phyloP scores from a whole-genome alignment of 1,140 invertebrate species.

The Aphelinus atriplicis region DNA sequence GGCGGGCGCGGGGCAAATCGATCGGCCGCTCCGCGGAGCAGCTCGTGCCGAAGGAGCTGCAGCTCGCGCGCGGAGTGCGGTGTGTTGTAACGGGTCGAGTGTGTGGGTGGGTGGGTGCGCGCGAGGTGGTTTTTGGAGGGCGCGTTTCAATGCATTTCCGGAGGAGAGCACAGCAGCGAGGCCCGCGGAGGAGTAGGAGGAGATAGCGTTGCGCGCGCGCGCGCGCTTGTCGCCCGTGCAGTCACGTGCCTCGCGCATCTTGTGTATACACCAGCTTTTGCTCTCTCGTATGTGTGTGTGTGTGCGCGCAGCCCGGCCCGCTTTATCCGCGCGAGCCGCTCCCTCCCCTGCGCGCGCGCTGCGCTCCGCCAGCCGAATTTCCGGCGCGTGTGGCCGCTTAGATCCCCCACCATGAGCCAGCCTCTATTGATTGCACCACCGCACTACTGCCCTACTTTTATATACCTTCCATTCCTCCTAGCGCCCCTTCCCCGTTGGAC shows the following conservation, averaged over 20 bases:
- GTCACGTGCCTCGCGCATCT: not conserved
- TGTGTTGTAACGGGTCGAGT: not conserved
- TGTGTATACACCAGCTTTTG: not conserved
- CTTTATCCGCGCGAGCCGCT: no score
- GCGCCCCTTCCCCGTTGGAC: slow-evolving; percentile 17
- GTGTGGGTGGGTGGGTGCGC: not conserved
- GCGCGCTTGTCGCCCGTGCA: not conserved
- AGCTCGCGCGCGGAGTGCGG: no score
- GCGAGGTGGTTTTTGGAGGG: slow-evolving; percentile 12
- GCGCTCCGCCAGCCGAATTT: not conserved
- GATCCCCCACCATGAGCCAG: slow-evolving; percentile 50
- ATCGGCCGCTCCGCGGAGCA: not conserved
- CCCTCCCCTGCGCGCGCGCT: not conserved
- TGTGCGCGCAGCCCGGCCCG: not conserved
- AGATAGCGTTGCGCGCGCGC: not conserved
- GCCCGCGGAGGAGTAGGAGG: no score
- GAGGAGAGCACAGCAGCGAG: not conserved
- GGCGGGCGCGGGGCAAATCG: not conserved
- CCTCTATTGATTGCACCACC: slow-evolving; percentile 66
- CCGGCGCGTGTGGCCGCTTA: not conserved
- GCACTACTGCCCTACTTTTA: slow-evolving; percentile 67
- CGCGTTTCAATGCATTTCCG: slow-evolving; percentile 12
- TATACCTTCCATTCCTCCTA: slow-evolving; percentile 36
- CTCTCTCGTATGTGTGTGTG: not conserved
- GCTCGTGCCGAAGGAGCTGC: no score